Conservation (phyloP, 2,113 vertebrate genomes). For the Narcine bancroftii region DNA sequence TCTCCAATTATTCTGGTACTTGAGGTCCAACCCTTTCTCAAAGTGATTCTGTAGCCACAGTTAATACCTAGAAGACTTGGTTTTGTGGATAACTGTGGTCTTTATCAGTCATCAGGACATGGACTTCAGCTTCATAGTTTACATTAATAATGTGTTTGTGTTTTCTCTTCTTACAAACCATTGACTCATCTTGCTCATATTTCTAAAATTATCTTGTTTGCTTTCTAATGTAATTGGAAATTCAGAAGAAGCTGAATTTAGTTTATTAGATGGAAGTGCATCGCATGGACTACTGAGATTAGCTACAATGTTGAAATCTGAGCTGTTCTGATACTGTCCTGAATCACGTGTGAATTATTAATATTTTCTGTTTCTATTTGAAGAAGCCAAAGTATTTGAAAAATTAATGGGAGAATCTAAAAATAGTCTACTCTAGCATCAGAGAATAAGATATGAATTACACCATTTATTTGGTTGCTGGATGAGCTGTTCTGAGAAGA, state of each 20-base stretch:
- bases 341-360: not conserved
- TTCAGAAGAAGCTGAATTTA: not conserved
- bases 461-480: not conserved
- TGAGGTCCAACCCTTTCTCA: not conserved
- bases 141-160: not conserved
- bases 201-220: not conserved
- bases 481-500: slow-evolving; percentile 6
- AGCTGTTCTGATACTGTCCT: not conserved
- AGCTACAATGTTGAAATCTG: not conserved
- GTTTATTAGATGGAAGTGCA: not conserved
- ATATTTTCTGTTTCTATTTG: not conserved
- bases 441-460: not conserved
- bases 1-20: not conserved
- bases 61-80: not conserved
- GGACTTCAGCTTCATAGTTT: not conserved
- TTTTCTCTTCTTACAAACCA: too few species aligned
- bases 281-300: not conserved
- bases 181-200: too few species aligned
- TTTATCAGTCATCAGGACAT: not conserved
- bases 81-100: not conserved
- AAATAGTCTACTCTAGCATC: not conserved
- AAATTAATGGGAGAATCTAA: not conserved
- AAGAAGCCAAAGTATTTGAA: not conserved
- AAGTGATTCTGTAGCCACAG: not conserved
- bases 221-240: not conserved